phyloP scores from a whole-genome alignment of 2,797 vertebrate genomes.

The Alectoris magna region DNA sequence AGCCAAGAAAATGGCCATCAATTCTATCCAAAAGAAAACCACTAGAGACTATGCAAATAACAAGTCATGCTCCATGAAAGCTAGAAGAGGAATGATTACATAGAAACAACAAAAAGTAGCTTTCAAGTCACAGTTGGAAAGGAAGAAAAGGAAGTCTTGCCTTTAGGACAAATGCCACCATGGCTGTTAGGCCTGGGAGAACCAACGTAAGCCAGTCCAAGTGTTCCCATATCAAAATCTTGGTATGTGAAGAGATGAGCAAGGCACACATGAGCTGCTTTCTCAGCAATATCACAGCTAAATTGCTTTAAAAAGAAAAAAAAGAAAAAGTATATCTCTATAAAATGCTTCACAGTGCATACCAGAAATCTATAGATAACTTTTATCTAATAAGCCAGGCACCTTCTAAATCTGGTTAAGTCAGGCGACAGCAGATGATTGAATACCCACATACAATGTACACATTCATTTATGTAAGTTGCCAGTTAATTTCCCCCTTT shows the following conservation, averaged over 20 bases:
- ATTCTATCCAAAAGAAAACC: neutral
- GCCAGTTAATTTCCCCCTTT: neutral
- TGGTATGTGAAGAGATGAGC: constrained; percentile 99
- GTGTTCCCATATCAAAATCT: constrained; percentile 96
- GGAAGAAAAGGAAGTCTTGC: constrained; percentile 77
- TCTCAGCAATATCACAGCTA: constrained; percentile 93
- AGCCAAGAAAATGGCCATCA: neutral
- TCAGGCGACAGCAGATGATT: neutral
- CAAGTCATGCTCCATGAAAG: neutral
- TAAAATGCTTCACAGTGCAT: neutral
- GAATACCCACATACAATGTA: neutral
- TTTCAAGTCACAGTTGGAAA: neutral
- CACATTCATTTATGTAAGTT: neutral
- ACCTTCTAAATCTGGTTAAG: neutral
- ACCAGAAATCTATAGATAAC: neutral
- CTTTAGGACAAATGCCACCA: constrained; percentile 94
- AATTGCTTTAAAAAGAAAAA: constrained; percentile 87
- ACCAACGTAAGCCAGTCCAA: constrained; percentile 96
- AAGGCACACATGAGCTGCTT: constrained; percentile 92
- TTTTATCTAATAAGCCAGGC: neutral
- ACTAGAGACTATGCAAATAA: neutral
- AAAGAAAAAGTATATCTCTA: neutral
- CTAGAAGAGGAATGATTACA: neutral
- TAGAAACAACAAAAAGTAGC: neutral
- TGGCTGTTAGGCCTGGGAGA: constrained; percentile 91